Conservation (phyloP, 2,888 invertebrate species). For the Cephalotes varians region DNA sequence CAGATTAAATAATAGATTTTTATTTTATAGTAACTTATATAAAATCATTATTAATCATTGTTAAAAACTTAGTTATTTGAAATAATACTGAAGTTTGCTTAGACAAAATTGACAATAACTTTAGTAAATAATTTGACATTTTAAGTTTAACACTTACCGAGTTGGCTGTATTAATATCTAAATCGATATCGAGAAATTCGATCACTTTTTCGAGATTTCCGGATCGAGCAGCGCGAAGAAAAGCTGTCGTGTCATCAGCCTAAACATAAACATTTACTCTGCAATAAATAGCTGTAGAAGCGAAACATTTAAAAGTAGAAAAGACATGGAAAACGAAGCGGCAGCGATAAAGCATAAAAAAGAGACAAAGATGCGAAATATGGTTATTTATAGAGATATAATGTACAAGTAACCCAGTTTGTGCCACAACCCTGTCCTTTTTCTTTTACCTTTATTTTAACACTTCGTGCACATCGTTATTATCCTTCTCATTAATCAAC, state of each 20-base stretch:
- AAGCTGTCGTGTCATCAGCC: slow-evolving; percentile 98
- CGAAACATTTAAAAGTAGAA: background rate
- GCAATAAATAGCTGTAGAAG: background rate
- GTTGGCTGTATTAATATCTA: slow-evolving; percentile 99
- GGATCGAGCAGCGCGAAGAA: slow-evolving; percentile 98
- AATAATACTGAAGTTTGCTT: background rate
- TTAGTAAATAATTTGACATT: slow-evolving; percentile 3
- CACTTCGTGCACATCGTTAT: slow-evolving; percentile 9
- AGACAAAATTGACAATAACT: background rate
- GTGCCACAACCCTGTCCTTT: slow-evolving; percentile 19
- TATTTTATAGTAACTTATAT: background rate
- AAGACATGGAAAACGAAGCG: background rate
- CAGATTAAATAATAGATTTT: background rate
- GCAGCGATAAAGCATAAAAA: background rate
- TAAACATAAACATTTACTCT: slow-evolving; percentile 85
- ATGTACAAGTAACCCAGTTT: slow-evolving; percentile 37
- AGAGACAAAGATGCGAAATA: slow-evolving; percentile 17
- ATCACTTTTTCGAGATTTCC: slow-evolving; percentile 98
- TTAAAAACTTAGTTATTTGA: background rate
- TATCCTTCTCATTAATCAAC: slow-evolving; percentile 18
- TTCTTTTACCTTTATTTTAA: slow-evolving; percentile 1
- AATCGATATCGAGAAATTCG: slow-evolving; percentile 96
- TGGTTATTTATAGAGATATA: slow-evolving; percentile 39
- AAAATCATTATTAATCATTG: background rate
- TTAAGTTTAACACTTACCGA: slow-evolving; percentile 88